These are phyloP conservation scores for Sialis fuliginosa DNA, from an alignment of 2,888 invertebrate genomes.

Conservation along the genomic window DNA sequence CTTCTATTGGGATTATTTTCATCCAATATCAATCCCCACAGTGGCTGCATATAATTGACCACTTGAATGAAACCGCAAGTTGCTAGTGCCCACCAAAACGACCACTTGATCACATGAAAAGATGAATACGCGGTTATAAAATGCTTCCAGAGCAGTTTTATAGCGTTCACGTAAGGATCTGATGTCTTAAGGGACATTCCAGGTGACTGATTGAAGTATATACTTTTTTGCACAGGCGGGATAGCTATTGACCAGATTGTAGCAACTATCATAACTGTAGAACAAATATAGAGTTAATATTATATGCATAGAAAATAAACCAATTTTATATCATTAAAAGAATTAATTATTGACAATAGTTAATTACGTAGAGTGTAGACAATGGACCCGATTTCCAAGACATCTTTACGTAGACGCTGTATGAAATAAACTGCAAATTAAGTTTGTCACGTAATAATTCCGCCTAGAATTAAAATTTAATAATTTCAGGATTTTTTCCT, in stretches of 20 bases:
- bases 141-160: conserved; percentile 33
- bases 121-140: conserved; percentile 38
- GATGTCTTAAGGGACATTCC: background rate
- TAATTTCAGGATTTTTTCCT: too few species aligned
- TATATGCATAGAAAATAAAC: too few species aligned
- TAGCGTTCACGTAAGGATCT: conserved; percentile 21
- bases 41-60: conserved; percentile 60
- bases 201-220: conserved; percentile 54
- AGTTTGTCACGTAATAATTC: too few species aligned
- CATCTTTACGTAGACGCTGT: too few species aligned
- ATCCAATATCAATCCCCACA: conserved; percentile 45
- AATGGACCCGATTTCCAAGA: too few species aligned
- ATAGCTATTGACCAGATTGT: conserved; percentile 56
- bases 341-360: too few species aligned
- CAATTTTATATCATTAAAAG: too few species aligned
- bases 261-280: conserved; percentile 51
- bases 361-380: too few species aligned
- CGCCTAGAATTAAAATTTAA: too few species aligned
- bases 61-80: conserved; percentile 57
- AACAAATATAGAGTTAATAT: conserved; percentile 1
- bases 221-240: conserved; percentile 51
- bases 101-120: conserved; percentile 48
- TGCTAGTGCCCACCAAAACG: conserved; percentile 59
- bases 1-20: background rate
- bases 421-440: too few species aligned